Conservation (phyloP, 2,888 invertebrate species). For the Cancer borealis region DNA sequence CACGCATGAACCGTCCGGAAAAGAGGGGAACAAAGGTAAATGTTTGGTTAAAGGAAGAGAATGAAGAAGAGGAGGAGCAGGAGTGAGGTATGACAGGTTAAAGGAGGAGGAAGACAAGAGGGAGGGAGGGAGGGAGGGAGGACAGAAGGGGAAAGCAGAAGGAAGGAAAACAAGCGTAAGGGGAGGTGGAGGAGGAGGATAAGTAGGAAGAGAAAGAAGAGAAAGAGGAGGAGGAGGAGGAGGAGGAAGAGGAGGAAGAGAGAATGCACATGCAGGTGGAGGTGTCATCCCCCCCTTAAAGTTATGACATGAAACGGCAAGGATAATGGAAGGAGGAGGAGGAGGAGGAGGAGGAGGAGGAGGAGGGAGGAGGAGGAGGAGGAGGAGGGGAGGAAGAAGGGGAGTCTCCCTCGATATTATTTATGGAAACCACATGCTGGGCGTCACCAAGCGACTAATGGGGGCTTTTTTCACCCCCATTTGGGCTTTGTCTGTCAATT, state of each 20-base stretch:
- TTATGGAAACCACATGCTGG: slow-evolving; percentile 24
- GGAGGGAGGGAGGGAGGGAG: not conserved
- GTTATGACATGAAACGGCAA: not conserved
- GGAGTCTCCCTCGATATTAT: not conserved
- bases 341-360: slow-evolving; percentile 26
- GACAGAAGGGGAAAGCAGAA: not conserved
- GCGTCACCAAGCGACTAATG: slow-evolving; percentile 5
- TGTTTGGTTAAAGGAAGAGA: not conserved
- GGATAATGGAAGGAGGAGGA: not conserved
- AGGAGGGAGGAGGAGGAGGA: slow-evolving; percentile 10
- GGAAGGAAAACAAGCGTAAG: not conserved
- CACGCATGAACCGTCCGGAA: not conserved
- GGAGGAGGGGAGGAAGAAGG: not conserved
- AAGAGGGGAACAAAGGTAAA: not conserved
- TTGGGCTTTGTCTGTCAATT: slow-evolving; percentile 33
- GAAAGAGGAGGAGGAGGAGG: not conserved
- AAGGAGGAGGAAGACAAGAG: not conserved
- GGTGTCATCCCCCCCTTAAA: not conserved
- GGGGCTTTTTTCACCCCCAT: slow-evolving; percentile 36
- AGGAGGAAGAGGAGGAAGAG: not conserved
- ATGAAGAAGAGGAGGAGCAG: not conserved
- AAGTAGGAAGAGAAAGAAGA: not conserved
- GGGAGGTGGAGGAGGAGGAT: not conserved
- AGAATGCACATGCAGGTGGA: not conserved
- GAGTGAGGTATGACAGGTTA: not conserved